Evolutionary conservation across 2,113 vertebrate species (phyloP).

Genomic region (Osmerus mordax): DNA sequence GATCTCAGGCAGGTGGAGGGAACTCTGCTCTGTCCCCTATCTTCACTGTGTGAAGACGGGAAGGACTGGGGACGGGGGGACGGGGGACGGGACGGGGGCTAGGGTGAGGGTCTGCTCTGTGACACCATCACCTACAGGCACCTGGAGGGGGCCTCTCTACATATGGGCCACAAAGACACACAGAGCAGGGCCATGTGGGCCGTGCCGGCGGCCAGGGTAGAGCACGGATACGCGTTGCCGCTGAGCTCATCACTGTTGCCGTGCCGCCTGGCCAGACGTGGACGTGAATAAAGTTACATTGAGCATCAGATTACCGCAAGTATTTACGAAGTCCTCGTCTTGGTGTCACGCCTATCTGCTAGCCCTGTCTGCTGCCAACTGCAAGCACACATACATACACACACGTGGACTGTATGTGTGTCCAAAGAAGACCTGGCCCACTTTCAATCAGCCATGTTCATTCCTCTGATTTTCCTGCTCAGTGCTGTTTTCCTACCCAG

Average conservation of each 20-base stretch:
- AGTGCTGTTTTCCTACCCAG: too few relatives aligned
- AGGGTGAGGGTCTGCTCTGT: not conserved
- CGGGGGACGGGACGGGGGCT: not conserved
- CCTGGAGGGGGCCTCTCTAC: too few relatives aligned
- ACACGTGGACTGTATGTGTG: not conserved
- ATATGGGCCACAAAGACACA: too few relatives aligned
- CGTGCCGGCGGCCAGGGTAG: not conserved
- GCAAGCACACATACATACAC: not conserved
- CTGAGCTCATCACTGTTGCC: conserved; percentile 1
- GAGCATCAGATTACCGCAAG: not conserved
- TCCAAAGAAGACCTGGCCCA: conserved; percentile 15
- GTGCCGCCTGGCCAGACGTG: not conserved
- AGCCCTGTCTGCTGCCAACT: not conserved
- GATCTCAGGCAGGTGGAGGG: not conserved
- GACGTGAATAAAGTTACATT: not conserved
- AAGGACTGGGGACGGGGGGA: not conserved
- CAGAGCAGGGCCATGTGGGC: too few relatives aligned
- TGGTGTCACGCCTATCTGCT: not conserved
- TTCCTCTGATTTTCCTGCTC: not conserved
- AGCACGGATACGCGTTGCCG: not conserved
- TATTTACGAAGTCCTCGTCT: conserved; percentile 2
- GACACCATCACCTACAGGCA: too few relatives aligned
- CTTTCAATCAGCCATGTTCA: conserved; percentile 19
- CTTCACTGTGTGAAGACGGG: too few relatives aligned
- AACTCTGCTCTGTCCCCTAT: too few relatives aligned